Conservation (phyloP, 2,797 vertebrate genomes). For the Steatocranus sp. region DNA sequence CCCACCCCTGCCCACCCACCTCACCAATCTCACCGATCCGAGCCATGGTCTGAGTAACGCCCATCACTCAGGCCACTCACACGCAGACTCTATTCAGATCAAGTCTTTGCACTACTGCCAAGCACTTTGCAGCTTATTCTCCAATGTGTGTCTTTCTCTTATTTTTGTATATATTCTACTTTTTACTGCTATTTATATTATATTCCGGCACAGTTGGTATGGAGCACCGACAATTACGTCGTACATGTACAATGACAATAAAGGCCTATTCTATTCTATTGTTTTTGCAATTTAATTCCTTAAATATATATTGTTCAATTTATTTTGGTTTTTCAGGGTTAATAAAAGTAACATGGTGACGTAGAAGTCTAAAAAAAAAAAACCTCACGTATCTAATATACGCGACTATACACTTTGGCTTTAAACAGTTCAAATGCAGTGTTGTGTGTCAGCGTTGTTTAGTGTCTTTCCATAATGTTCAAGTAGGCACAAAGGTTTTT, state of each 20-base stretch:
- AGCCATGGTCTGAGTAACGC: background rate
- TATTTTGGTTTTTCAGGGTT: no score
- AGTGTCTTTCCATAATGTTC: background rate
- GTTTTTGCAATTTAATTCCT: no score
- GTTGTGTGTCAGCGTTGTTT: background rate
- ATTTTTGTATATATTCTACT: background rate
- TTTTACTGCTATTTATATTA: background rate
- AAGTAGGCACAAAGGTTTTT: background rate
- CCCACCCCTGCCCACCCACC: background rate
- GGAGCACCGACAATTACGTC: background rate
- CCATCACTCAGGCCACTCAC: fast-evolving
- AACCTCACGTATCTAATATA: background rate
- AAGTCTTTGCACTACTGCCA: background rate
- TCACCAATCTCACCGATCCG: background rate
- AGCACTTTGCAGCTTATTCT: background rate
- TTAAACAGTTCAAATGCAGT: background rate
- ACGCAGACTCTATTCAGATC: background rate
- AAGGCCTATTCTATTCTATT: no score
- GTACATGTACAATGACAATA: background rate
- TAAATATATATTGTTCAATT: no score
- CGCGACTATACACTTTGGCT: background rate
- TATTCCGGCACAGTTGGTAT: background rate
- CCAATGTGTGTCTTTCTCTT: background rate
- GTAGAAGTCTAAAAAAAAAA: background rate
- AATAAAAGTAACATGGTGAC: background rate